Percentiles rank a stretch among this genome's conserved stretches.
These are phyloP conservation scores for Conchocele bisecta DNA, from an alignment of 2,888 invertebrate species.

Conservation along the genomic window DNA sequence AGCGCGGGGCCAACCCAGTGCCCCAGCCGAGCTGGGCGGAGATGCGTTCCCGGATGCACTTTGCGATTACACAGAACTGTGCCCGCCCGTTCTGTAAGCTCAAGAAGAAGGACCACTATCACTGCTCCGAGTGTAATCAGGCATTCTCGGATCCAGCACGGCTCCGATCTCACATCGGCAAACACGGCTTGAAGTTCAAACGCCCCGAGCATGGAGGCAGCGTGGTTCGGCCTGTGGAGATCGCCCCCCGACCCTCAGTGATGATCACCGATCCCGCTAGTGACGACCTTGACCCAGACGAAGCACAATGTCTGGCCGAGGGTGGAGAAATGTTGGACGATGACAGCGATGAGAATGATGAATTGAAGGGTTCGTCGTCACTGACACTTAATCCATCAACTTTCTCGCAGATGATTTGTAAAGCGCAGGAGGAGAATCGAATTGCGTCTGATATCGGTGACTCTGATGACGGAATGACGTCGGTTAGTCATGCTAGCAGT, in stretches of 20 bases:
- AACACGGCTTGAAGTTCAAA: slow-evolving; percentile 84
- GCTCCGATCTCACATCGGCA: slow-evolving; percentile 88
- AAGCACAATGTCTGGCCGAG: slow-evolving; percentile 46
- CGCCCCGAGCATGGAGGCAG: slow-evolving; percentile 38
- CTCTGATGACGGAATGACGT: slow-evolving; percentile 35
- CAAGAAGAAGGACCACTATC: slow-evolving; percentile 90
- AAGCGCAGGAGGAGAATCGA: slow-evolving; percentile 63
- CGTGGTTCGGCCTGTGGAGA: slow-evolving; percentile 17
- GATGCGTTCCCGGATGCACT: slow-evolving; percentile 77
- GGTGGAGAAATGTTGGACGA: slow-evolving; percentile 19
- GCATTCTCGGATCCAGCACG: slow-evolving; percentile 90
- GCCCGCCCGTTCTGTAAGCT: slow-evolving; percentile 91
- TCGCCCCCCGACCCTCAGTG: slow-evolving; percentile 28
- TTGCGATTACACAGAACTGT: slow-evolving; percentile 83
- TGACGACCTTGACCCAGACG: slow-evolving; percentile 45
- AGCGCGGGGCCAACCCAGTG: slow-evolving; percentile 59
- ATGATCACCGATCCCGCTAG: not conserved
- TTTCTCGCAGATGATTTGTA: slow-evolving; percentile 71
- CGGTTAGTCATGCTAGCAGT: too few relatives aligned
- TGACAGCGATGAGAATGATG: slow-evolving; percentile 46
- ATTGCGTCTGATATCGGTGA: slow-evolving; percentile 25
- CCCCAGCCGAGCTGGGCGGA: slow-evolving; percentile 70
- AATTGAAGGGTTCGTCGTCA: slow-evolving; percentile 64
- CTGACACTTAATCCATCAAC: slow-evolving; percentile 71
- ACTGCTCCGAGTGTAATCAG: slow-evolving; percentile 91